Evolutionary conservation across 2,888 invertebrate species (phyloP).

Genomic region (Trichopoda pennipes): DNA sequence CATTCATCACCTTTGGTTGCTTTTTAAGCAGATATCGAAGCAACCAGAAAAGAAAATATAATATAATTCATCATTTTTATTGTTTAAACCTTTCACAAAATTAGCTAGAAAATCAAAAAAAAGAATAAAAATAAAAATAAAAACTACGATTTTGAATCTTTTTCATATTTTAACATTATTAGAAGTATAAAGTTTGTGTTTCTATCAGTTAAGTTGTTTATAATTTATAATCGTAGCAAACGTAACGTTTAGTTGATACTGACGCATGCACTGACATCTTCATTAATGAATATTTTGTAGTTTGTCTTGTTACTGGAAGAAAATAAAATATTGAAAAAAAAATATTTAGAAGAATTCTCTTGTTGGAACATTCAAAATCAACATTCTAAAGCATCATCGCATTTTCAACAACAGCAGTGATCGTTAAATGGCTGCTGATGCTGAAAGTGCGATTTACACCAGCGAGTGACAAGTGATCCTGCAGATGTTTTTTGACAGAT

Average conservation of each 20-base stretch:
- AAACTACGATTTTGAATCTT: slow-evolving; percentile 3
- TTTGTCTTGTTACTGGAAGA: slow-evolving; percentile 51
- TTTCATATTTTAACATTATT: slow-evolving; percentile 6
- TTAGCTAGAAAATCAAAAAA: slow-evolving; percentile 53
- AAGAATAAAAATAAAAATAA: background rate
- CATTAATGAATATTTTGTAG: slow-evolving; percentile 75
- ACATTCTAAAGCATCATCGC: slow-evolving; percentile 5
- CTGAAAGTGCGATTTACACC: slow-evolving; percentile 31
- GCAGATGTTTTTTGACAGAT: slow-evolving; percentile 76
- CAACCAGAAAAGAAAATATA: slow-evolving; percentile 16
- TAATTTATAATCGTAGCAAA: slow-evolving; percentile 60
- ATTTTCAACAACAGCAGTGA: slow-evolving; percentile 27
- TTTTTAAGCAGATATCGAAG: slow-evolving; percentile 12
- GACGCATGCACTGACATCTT: slow-evolving; percentile 76
- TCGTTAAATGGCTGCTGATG: background rate
- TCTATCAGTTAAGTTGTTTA: slow-evolving; percentile 35
- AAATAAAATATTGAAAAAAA: slow-evolving; percentile 22
- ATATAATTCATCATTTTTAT: slow-evolving; percentile 54
- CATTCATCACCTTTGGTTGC: slow-evolving; percentile 59
- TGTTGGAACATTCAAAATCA: slow-evolving; percentile 1
- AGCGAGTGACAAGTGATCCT: slow-evolving; percentile 77
- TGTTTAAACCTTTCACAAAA: slow-evolving; percentile 60
- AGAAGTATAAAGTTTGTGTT: slow-evolving; percentile 14
- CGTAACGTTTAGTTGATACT: slow-evolving; percentile 68
- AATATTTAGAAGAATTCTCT: slow-evolving; percentile 7